Evolutionary conservation across 2,113 vertebrate genomes (phyloP).

Genomic region (Nematolebias whitei): DNA sequence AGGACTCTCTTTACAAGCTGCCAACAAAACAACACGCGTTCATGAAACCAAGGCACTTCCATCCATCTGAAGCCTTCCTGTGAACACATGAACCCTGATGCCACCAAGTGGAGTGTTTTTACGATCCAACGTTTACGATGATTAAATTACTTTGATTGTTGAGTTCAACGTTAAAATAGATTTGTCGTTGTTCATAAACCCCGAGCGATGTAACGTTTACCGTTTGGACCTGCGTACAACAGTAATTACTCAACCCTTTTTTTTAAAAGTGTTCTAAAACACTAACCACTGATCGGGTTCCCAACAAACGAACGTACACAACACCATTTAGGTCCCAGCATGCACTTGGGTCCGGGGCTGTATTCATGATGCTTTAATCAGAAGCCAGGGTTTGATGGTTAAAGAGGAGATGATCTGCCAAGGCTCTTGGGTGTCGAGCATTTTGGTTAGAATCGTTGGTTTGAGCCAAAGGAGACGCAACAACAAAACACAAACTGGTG

Average conservation of each 20-base stretch:
- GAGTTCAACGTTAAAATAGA: neutral
- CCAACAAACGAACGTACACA: conserved; percentile 3
- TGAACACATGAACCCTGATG: conserved; percentile 33
- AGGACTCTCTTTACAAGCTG: conserved; percentile 37
- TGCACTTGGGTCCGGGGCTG: conserved; percentile 34
- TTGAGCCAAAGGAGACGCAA: neutral
- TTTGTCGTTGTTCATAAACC: conserved; percentile 5
- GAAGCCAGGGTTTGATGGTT: neutral
- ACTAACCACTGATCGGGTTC: conserved; percentile 12
- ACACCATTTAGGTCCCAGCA: conserved; percentile 10
- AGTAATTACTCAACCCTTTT: conserved; percentile 22
- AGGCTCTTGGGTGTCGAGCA: no score
- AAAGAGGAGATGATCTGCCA: neutral
- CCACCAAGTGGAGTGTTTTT: conserved; percentile 7
- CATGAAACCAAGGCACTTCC: conserved; percentile 76
- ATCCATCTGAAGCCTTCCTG: conserved; percentile 32
- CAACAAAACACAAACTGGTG: no score
- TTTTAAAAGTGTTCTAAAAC: conserved; percentile 8
- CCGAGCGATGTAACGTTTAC: conserved; percentile 13
- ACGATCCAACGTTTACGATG: neutral
- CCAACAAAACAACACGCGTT: conserved; percentile 34
- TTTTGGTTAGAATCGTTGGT: neutral
- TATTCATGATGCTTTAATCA: conserved; percentile 31
- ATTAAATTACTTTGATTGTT: neutral
- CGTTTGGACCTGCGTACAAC: neutral